These are phyloP conservation scores for Steromphala cineraria DNA, from an alignment of 2,888 invertebrate genomes.

Conservation along the genomic window DNA sequence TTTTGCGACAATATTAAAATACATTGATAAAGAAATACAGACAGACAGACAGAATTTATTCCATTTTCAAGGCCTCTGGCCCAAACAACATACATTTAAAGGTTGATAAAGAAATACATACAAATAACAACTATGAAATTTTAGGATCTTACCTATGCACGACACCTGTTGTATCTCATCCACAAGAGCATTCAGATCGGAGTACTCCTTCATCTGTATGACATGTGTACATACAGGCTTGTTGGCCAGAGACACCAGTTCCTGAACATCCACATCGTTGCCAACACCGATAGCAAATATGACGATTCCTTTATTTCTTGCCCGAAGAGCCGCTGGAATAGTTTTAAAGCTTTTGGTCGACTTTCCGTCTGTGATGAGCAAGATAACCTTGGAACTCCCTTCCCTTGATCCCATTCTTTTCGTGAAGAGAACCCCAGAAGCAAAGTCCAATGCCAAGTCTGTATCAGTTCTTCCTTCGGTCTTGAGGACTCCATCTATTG, in stretches of 20 bases:
- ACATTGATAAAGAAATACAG: no score
- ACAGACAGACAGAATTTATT: no score
- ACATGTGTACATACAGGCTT: constrained; percentile 47
- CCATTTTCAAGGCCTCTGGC: no score
- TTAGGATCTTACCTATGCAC: constrained; percentile 38
- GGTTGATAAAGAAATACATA: no score
- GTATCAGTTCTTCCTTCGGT: constrained; percentile 51
- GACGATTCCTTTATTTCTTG: constrained; percentile 38
- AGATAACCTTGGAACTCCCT: constrained; percentile 46
- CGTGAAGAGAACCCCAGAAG: constrained; percentile 41
- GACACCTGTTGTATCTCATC: constrained; percentile 45
- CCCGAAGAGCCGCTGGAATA: constrained; percentile 25
- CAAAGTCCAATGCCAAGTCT: constrained; percentile 42
- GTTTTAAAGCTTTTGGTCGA: constrained; percentile 43
- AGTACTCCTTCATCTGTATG: constrained; percentile 39
- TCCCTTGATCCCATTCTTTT: constrained; percentile 36
- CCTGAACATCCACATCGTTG: constrained; percentile 29
- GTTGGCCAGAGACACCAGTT: constrained; percentile 44
- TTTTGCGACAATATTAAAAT: no score
- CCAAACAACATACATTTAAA: background rate
- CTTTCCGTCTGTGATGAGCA: constrained; percentile 48
- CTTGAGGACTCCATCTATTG: constrained; percentile 40
- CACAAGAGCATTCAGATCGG: constrained; percentile 39
- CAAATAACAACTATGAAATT: background rate
- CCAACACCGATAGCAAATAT: constrained; percentile 52